Base-by-base conservation (phyloP, 2,113 vertebrate species). In the Engraulis encrasicolus region DNA sequence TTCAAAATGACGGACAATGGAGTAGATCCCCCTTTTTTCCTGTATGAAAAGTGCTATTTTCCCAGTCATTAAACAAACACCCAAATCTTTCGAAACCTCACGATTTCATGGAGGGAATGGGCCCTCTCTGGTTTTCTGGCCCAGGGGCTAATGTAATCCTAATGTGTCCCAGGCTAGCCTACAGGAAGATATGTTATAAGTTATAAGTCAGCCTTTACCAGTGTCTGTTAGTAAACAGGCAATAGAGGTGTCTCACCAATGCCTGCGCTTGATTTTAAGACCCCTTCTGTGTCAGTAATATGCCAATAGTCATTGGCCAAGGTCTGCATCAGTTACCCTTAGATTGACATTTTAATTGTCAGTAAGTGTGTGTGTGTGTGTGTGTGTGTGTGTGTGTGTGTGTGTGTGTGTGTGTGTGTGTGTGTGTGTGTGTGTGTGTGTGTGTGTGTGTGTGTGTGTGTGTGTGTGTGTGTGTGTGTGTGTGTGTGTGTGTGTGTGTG, bases 261-360 rank as follows among this genome's bases (percentile, higher is more conserved):
- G 66, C 38, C 23, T 79, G 23, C 78, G 50, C 20, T 74, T 27
- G 27, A 17, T 36, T 74, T 1, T n/a, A 61, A 23, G 58, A 12
- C 34, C 40, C 20, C 15, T 27, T 40, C 48, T 45, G 49, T 61
- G 49, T 81, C 82, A 50, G 71, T 80, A 61, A 61, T 27, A 54
- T 37, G 80, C 50, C 20, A 82, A 80, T 27, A 54, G 61, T 87
- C 50, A 34, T 45, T 78, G 54, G 37, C 61, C 77, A 52, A 52
- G 81, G 52, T 11, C 82, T 61, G 81, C 80, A 82, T 61, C 66
- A 4, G 31, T 77, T 82, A 9, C 36, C 48, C 71, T n/a, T 7
- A 50, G 58, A 85, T 2, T 83, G 52, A 74, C 74, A 45, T 83
- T 83, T 88, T 83, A 83, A 84, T 83, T 27, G 23, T n/a, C 54